Evolutionary conservation across 2,888 invertebrate species (phyloP), one percentile per base, ranked within the genome.

Genomic region (Agrochola lota): DNA sequence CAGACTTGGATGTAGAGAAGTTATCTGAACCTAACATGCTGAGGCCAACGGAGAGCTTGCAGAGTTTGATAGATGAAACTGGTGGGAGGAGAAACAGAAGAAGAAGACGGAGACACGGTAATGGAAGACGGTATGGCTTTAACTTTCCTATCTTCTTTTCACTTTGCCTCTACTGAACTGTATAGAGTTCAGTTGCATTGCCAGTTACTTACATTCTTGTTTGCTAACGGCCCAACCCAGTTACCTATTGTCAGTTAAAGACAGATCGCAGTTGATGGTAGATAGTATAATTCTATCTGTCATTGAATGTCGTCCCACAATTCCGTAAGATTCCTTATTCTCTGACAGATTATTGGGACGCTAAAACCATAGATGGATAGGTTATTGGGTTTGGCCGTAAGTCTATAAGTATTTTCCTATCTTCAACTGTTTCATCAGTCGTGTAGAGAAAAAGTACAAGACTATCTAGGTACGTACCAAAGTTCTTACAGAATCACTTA

Each of bases 31-130:
- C 95, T 85, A 93, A 95, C 84, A 84, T 95, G 59, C 87, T 95
- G 40, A 93, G 93, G 69, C 96, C 96, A 0, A 96, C 96, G 0
- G 96, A 96, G 87, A 96, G 96, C 83, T 90, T 96, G 57, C 96
- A 96, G 84, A 94, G 91, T 74, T 89, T 96, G 59, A 92, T 92
- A 71, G 94, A 94, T 43, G 94, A 94, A 52, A 88, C 90, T 23
- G 90, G 88, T 70, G 87, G 81, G 17, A 94, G 92, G 66, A 93
- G 90, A 74, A 92, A 92, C 35, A 76, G 81, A 35, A 87, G 92
- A 40, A 91, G 96, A 82, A 92, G 94, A 91, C 91, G 96, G 84
- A 92, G 96, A 85, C 96, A 96, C 83, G 96, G 96, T 74, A 96
- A 95, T 88, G 92, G 94, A 78, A 94, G 96, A 94, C 92, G 96